Evolutionary conservation across 53 echinoderm and acorn worm genomes (phyloP).

Genomic region (Echinometra lucunter): DNA sequence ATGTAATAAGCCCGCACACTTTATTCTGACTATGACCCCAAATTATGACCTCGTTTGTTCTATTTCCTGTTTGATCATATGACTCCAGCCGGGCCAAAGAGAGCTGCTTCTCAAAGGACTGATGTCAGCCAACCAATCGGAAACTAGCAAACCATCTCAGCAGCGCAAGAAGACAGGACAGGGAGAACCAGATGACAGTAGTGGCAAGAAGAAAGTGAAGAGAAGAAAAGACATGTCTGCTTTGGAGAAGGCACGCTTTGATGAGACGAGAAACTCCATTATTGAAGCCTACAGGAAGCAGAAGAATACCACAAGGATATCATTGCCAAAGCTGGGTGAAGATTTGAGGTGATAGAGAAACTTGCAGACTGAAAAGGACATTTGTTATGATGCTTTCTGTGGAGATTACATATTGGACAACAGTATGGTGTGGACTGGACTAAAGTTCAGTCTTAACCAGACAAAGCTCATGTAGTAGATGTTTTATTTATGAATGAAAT

Average conservation of each 20-base stretch:
- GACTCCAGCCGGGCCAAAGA: constrained; percentile 52
- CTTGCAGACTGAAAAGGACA: neutral
- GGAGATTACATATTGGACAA: neutral
- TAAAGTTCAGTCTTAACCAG: neutral
- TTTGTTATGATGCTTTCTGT: neutral
- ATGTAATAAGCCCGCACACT: neutral
- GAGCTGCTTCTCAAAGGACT: constrained; percentile 63
- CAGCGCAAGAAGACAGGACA: neutral
- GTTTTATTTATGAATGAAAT: too few species aligned
- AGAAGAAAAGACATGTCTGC: constrained; percentile 67
- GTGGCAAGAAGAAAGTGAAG: constrained; percentile 11
- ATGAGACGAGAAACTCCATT: neutral
- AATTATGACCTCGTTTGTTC: neutral
- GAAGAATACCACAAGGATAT: constrained; percentile 39
- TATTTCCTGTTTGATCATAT: neutral
- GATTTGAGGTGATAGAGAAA: constrained; percentile 36
- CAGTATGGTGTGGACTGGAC: neutral
- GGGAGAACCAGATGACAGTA: too few species aligned
- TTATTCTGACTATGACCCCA: neutral
- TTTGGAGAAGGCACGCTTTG: constrained; percentile 44
- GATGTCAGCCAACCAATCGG: neutral
- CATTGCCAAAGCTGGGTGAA: constrained; percentile 15
- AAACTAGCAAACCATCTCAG: neutral
- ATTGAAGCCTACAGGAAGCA: constrained; percentile 68
- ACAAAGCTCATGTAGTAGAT: too few species aligned